Evolutionary conservation across 2,888 invertebrate species (phyloP).

Genomic region (Scaptomyza reducta): DNA sequence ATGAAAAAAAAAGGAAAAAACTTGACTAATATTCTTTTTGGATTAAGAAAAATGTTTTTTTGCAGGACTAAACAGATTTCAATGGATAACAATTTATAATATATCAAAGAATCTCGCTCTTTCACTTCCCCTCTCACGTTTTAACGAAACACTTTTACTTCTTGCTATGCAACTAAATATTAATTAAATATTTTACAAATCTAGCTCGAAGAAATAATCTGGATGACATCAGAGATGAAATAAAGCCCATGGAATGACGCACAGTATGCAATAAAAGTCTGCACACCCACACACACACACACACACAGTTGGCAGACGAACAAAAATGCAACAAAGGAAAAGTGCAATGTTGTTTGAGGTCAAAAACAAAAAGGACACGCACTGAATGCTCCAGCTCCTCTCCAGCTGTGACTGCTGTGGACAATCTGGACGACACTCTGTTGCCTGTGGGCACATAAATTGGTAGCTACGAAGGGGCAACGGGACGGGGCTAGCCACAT

Average conservation of each 20-base stretch:
- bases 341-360: conserved; percentile 68
- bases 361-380: conserved; percentile 57
- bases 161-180: too few relatives aligned
- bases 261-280: conserved; percentile 41
- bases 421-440: conserved; percentile 19
- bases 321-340: conserved; percentile 68
- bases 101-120: not conserved
- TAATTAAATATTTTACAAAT: conserved; percentile 17
- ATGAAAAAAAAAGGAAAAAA: not conserved
- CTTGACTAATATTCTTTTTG: not conserved
- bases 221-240: not conserved
- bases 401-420: conserved; percentile 5
- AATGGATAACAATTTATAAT: not conserved
- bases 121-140: too few relatives aligned
- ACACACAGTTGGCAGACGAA: conserved; percentile 10
- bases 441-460: too few relatives aligned
- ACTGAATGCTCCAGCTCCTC: not conserved
- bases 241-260: not conserved
- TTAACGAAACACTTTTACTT: too few relatives aligned
- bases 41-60: not conserved
- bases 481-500: conserved; percentile 47
- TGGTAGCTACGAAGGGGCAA: not conserved
- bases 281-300: not conserved
- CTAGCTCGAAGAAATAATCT: conserved; percentile 1
- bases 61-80: not conserved